Evolutionary conservation across 1,140 invertebrate species (phyloP).

Genomic region (Caerostris extrusa): DNA sequence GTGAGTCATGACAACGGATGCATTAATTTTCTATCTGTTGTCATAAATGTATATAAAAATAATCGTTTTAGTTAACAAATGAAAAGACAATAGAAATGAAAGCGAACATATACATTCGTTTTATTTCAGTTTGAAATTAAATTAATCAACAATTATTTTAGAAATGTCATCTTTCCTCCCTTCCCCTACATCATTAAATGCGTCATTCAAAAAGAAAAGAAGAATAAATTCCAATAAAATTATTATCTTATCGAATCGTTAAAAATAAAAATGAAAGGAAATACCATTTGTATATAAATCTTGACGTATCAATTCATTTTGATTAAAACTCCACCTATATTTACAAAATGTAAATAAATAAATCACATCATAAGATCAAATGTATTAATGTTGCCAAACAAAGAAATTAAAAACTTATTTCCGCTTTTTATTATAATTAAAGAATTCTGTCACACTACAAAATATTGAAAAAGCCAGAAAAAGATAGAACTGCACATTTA

Average conservation of each 20-base stretch:
- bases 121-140: too few species aligned
- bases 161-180: background rate
- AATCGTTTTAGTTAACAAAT: too few species aligned
- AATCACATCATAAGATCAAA: background rate
- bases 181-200: background rate
- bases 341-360: slow-evolving; percentile 22
- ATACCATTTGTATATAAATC: background rate
- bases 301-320: background rate
- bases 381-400: background rate
- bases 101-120: too few species aligned
- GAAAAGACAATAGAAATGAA: too few species aligned
- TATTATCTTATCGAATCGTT: background rate
- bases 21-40: too few species aligned
- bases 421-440: too few species aligned
- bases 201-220: background rate
- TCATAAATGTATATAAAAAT: too few species aligned
- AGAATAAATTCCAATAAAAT: background rate
- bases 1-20: too few species aligned
- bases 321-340: background rate
- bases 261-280: background rate
- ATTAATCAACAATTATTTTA: too few species aligned
- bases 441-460: too few species aligned
- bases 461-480: too few species aligned
- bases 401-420: background rate
- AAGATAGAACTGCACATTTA: too few species aligned